Evolutionary conservation across 2,113 vertebrate genomes (phyloP), one percentile per base, ranked within the genome.

Genomic region (Leptocoma aspasia): DNA sequence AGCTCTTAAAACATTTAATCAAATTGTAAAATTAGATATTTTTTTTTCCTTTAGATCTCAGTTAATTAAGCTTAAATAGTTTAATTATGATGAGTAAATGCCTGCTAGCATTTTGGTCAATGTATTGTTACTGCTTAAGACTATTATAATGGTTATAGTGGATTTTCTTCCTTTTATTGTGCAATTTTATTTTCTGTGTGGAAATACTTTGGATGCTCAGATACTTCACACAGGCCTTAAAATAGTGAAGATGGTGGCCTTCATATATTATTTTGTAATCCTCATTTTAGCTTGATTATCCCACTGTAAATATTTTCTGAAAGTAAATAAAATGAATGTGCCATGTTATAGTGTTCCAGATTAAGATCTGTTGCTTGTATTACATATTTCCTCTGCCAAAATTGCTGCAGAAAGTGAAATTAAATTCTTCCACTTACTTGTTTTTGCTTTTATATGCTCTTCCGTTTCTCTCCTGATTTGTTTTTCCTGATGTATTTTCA

Each of bases 1-100:
- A 85, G 73, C 37, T 94, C 73, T 69, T 96, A 52, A 95, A 92
- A 73, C 23, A 85, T 81, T 49, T 82, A 63, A 86, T 90, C n/a
- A 24, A 95, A 24, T 88, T 88, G 44, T 82, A 56, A 18, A 87
- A 64, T 76, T 95, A 84, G 27, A 65, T 69, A 52, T 3, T 65
- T 53, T 41, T 87, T 86, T 47, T 90, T 60, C 33, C 69, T 95
- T 86, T 84, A 77, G 45, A 83, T 80, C 50, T 73, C 28, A 61
- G 59, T 71, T 78, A 89, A 53, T 89, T 45, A 68, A 65, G 56
- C 14, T 83, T 61, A 75, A 71, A 21, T 86, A 27, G 35, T 85
- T 90, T 89, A 89, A 81, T 83, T 84, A 56, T 57, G 33, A 41
- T 61, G 39, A 41, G 20, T 63, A 80, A 92, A 80, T 50, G 41